Evolutionary conservation across 2,888 invertebrate species (phyloP).

Genomic region (Teinopalpus imperialis): DNA sequence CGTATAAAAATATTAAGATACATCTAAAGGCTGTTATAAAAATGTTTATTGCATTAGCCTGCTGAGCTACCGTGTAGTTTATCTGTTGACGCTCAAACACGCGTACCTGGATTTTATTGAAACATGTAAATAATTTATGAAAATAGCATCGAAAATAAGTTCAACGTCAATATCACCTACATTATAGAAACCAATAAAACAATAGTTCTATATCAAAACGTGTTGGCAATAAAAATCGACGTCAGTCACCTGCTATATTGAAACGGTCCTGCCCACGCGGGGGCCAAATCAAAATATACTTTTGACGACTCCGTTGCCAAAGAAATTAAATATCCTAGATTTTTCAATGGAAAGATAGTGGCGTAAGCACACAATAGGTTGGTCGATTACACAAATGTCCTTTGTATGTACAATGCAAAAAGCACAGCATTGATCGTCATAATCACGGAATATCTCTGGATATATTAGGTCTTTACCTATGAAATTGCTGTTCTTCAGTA

Average conservation of each 20-base stretch:
- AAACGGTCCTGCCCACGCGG: slow-evolving; percentile 62
- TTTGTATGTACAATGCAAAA: too few species aligned
- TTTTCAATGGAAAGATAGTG: slow-evolving; percentile 68
- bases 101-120: slow-evolving; percentile 32
- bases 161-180: slow-evolving; percentile 46
- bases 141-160: slow-evolving; percentile 32
- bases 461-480: too few species aligned
- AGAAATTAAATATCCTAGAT: slow-evolving; percentile 75
- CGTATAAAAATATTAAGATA: too few species aligned
- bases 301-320: slow-evolving; percentile 70
- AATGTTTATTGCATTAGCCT: slow-evolving; percentile 25
- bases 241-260: slow-evolving; percentile 67
- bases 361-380: slow-evolving; percentile 67
- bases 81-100: slow-evolving; percentile 15
- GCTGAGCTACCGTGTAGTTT: slow-evolving; percentile 16
- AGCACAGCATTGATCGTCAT: too few species aligned
- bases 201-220: slow-evolving; percentile 62
- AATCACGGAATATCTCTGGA: too few species aligned
- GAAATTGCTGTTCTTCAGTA: too few species aligned
- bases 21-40: slow-evolving; percentile 22
- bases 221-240: slow-evolving; percentile 67
- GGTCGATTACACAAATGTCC: too few species aligned
- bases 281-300: slow-evolving; percentile 69
- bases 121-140: slow-evolving; percentile 32
- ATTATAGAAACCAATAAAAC: slow-evolving; percentile 65